Evolutionary conservation across 2,113 vertebrate species (phyloP), one percentile per base, ranked within the genome.

Genomic region (Redunca redunca): DNA sequence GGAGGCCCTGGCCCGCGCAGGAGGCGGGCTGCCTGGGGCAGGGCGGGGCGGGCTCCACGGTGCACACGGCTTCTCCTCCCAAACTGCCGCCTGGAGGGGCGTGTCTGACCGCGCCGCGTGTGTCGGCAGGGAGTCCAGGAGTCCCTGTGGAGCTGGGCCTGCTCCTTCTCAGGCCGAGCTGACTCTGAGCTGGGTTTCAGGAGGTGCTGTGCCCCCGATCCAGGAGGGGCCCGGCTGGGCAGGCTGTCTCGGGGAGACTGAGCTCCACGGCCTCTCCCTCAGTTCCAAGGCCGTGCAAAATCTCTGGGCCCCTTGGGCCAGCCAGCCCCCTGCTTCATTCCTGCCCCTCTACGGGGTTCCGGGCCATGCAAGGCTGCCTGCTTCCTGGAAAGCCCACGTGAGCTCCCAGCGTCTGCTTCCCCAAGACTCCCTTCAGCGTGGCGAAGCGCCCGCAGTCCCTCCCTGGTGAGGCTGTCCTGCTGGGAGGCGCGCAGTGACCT

Each of bases 91-190:
- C 19, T 23, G 67, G 67, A 71, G 67, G 19, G 67, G 23, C 21
- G 11, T 36, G 16, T 19, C 64, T 67, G 64, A n/a, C 16, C 4
- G 19, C 16, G 0, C 9, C 9, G n/a, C 25, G 48, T 6, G 12
- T 33, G 6, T 46, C 52, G 0, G 28, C 33, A 16, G 19, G 58
- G 71, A 71, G 58, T 64, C 26, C 5, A 28, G 62, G 55, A 8
- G 30, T 19, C 17, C 26, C n/a, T 1, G 21, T 6, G 53, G 14
- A 33, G 30, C 14, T 6, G 1, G 9, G 33, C 14, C 53, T 10
- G 3, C 36, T 88, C 8, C 7, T 82, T 82, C 13, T 26, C 12
- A 10, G 57, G 21, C 46, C 6, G 12, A 15, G 8, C 7, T 60
- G 53, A 13, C 30, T 62, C n/a, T 14, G 30, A 80, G 23, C 46